phyloP scores from a whole-genome alignment of 2,797 vertebrate genomes.

The Molossus alvarezi region DNA sequence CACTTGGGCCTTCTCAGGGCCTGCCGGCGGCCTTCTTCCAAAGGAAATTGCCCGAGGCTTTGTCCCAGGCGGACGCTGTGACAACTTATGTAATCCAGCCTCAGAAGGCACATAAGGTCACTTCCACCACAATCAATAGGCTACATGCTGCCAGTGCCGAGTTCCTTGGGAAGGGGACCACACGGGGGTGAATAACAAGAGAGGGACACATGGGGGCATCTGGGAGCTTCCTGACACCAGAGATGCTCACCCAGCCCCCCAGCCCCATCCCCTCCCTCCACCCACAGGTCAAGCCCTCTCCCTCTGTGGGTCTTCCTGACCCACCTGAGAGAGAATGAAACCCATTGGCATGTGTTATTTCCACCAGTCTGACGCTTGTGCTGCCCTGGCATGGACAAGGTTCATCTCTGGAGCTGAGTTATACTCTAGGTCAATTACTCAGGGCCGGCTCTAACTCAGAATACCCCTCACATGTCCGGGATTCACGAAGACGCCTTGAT shows the following conservation, averaged over 20 bases:
- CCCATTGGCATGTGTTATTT: rapidly evolving
- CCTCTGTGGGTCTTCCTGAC: background rate
- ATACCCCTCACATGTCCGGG: background rate
- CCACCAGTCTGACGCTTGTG: rapidly evolving
- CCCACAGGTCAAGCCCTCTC: rapidly evolving
- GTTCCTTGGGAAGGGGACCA: background rate
- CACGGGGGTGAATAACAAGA: no score
- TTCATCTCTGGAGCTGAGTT: background rate
- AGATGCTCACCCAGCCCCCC: background rate
- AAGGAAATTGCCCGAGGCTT: background rate
- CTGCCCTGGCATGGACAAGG: rapidly evolving
- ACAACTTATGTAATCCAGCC: background rate
- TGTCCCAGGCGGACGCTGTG: background rate
- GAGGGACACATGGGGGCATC: no score
- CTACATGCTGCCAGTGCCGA: rapidly evolving
- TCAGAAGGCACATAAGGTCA: no score
- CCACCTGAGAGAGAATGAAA: background rate
- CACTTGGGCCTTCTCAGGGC: background rate
- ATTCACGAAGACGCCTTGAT: background rate
- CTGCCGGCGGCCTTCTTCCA: background rate
- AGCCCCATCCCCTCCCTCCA: background rate
- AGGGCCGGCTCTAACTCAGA: background rate
- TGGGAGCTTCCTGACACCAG: no score
- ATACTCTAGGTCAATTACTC: background rate
- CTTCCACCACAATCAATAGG: rapidly evolving